Conservation (phyloP, 1,140 invertebrate genomes). For the Geopemphigus sp. region DNA sequence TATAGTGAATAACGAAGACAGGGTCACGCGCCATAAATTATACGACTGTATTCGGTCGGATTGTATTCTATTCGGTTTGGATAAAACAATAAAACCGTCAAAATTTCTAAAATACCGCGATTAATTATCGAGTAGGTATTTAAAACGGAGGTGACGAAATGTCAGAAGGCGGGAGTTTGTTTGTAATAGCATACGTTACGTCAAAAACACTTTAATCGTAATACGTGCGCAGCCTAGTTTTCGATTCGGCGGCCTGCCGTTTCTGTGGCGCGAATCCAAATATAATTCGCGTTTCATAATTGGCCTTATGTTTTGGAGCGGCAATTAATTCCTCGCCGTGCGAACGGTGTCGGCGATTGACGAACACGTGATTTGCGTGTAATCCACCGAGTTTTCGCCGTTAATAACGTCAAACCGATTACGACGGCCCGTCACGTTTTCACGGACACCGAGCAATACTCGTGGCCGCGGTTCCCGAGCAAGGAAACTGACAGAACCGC, state of each 20-base stretch:
- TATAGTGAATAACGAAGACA: background rate
- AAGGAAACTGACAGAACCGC: background rate
- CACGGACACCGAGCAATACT: background rate
- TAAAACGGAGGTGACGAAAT: background rate
- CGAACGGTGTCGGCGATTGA: too few relatives aligned
- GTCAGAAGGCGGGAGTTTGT: too few relatives aligned
- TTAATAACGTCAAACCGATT: too few relatives aligned
- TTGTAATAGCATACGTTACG: too few relatives aligned
- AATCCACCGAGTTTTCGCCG: too few relatives aligned
- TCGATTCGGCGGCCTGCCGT: too few relatives aligned
- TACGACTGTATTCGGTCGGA: too few relatives aligned
- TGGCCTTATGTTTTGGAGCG: constrained; percentile 9
- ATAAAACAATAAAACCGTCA: background rate
- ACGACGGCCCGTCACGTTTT: too few relatives aligned
- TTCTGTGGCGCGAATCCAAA: constrained; percentile 9
- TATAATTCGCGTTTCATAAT: background rate
- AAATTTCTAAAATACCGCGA: background rate
- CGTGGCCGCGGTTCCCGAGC: background rate
- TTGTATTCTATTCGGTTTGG: background rate
- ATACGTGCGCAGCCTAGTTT: constrained; percentile 4
- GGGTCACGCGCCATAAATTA: background rate
- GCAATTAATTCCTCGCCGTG: background rate
- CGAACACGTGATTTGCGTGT: too few relatives aligned
- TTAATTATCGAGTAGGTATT: background rate
- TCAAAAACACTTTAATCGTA: background rate